Evolutionary conservation across 2,797 vertebrate species (phyloP).

Genomic region (Acipenser transmontanus): DNA sequence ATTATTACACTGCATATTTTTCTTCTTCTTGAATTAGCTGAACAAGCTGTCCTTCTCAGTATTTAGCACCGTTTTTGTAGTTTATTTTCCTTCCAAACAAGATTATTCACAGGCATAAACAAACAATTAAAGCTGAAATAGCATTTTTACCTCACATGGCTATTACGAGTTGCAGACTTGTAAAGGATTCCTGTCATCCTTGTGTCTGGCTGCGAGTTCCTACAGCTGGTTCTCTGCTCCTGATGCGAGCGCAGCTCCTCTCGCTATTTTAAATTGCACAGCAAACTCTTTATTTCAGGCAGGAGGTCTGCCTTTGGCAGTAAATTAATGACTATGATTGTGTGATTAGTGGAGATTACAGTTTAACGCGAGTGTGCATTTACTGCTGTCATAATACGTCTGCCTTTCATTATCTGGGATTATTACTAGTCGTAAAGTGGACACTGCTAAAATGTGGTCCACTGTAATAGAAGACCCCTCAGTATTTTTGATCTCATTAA

Average conservation of each 20-base stretch:
- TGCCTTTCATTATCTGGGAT: constrained; percentile 50
- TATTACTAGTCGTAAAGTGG: constrained; percentile 34
- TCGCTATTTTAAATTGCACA: constrained; percentile 47
- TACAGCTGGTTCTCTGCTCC: background rate
- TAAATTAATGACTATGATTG: constrained; percentile 65
- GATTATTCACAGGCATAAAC: too few species aligned
- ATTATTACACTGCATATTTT: too few species aligned
- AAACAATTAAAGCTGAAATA: too few species aligned
- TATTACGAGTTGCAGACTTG: too few species aligned
- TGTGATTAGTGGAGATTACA: constrained; percentile 64
- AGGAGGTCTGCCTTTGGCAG: constrained; percentile 55
- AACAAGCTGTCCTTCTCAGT: too few species aligned
- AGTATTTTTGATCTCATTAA: background rate
- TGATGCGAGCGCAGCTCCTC: constrained; percentile 17
- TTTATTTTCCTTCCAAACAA: too few species aligned
- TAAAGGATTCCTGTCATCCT: too few species aligned
- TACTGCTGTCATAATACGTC: constrained; percentile 51
- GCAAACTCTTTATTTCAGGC: constrained; percentile 53
- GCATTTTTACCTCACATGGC: too few species aligned
- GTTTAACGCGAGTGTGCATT: constrained; percentile 53
- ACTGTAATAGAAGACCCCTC: constrained; percentile 28
- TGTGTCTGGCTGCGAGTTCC: too few species aligned
- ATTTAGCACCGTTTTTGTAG: too few species aligned
- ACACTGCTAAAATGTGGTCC: constrained; percentile 13
- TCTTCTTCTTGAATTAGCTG: too few species aligned